These are phyloP conservation scores for Mycalesis mineus DNA, from an alignment of 2,888 invertebrate genomes.

Conservation along the genomic window DNA sequence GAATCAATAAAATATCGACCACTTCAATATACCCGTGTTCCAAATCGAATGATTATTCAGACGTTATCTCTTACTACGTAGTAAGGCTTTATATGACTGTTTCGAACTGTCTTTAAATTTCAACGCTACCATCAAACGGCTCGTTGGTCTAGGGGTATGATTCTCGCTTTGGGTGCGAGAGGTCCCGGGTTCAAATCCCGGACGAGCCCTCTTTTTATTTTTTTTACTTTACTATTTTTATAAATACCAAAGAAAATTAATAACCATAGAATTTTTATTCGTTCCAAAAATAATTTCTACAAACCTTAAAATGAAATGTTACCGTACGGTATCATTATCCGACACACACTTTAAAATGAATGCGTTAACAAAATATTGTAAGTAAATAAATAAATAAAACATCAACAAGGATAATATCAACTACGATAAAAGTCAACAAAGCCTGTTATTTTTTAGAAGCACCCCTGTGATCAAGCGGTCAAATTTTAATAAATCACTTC, in stretches of 20 bases:
- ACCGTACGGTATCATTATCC: no score
- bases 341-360: background rate
- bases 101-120: background rate
- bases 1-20: no score
- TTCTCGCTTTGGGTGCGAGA: constrained; percentile 79
- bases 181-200: constrained; percentile 80
- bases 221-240: constrained; percentile 1
- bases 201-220: constrained; percentile 61
- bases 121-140: constrained; percentile 40
- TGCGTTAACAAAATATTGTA: background rate
- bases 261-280: background rate
- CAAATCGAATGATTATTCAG: no score
- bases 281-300: background rate
- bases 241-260: no score
- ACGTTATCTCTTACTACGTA: no score
- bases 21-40: no score
- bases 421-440: constrained; percentile 41
- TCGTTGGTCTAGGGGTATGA: constrained; percentile 80
- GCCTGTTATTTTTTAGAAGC: constrained; percentile 49
- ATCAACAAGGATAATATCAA: constrained; percentile 29
- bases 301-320: no score
- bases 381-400: constrained; percentile 28
- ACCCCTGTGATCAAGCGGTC: constrained; percentile 54
- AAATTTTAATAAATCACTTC: constrained; percentile 61
- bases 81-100: background rate